phyloP scores from a whole-genome alignment of 2,113 vertebrate species.

The Lathamus discolor region DNA sequence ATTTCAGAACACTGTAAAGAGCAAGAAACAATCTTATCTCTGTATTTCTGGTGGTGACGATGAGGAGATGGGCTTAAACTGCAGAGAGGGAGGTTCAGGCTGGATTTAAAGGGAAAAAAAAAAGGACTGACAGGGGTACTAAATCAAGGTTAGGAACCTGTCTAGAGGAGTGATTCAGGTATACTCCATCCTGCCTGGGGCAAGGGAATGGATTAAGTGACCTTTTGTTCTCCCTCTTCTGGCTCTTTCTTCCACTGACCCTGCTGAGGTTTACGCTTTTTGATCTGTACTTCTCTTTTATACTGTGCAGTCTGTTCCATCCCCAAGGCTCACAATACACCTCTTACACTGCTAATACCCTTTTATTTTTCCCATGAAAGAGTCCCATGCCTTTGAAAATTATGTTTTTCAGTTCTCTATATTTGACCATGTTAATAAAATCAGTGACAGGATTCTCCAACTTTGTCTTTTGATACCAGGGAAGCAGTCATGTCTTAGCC shows the following conservation, averaged over 20 bases:
- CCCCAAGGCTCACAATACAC: neutral
- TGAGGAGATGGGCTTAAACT: neutral
- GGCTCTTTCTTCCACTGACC: neutral
- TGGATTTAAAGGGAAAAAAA: neutral
- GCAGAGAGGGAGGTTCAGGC: neutral
- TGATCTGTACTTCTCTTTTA: neutral
- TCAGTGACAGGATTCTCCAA: neutral
- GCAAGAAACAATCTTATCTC: neutral
- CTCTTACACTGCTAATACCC: neutral
- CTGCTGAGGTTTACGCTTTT: neutral
- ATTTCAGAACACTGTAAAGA: neutral
- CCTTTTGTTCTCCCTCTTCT: neutral
- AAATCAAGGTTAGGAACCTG: neutral
- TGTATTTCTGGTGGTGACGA: neutral
- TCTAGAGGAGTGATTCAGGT: neutral
- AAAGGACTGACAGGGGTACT: neutral
- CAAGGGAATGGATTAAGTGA: neutral
- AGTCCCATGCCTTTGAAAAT: neutral
- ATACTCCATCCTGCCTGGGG: neutral
- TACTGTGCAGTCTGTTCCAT: neutral
- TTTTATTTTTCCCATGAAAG: neutral
- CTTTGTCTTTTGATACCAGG: neutral
- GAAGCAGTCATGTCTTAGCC: neutral
- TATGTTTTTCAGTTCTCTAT: neutral
- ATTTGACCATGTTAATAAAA: neutral